Percentiles rank a stretch among this genome's conserved stretches.
Evolutionary conservation across 2,113 vertebrate genomes (phyloP).

Genomic region (Coptodon rendalli): DNA sequence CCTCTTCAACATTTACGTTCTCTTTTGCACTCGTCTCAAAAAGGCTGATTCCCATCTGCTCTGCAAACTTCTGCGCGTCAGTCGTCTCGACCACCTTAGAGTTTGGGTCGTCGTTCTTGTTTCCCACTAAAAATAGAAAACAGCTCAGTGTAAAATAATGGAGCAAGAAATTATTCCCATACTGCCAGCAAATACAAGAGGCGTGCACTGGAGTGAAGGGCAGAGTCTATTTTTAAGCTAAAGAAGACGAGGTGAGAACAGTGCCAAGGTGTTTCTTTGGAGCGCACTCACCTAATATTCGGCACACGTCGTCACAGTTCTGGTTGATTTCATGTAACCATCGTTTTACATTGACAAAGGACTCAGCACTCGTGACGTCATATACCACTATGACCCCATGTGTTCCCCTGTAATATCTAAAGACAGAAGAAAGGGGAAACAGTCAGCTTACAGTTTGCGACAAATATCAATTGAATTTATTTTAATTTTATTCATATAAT

Average conservation of each 20-base stretch:
- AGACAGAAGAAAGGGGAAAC: not conserved
- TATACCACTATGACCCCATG: constrained; percentile 98
- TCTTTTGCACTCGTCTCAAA: constrained; percentile 99
- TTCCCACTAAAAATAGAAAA: constrained; percentile 79
- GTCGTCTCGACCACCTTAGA: constrained; percentile 97
- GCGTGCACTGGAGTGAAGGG: not conserved
- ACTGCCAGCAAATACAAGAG: not conserved
- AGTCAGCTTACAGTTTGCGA: not conserved
- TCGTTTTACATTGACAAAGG: constrained; percentile 98
- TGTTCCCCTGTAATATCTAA: constrained; percentile 96
- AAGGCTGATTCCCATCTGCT: constrained; percentile 97
- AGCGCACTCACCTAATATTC: constrained; percentile 88
- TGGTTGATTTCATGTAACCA: constrained; percentile 99
- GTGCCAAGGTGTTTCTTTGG: not conserved
- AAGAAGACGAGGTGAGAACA: not conserved
- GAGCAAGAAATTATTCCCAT: not conserved
- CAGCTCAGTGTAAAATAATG: not conserved
- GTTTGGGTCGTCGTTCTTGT: constrained; percentile 97
- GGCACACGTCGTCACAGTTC: constrained; percentile 97
- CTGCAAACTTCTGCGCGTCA: constrained; percentile 96
- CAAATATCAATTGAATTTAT: not conserved
- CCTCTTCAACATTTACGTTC: constrained; percentile 98
- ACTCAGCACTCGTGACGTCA: constrained; percentile 95
- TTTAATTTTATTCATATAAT: not conserved
- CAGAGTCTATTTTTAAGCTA: not conserved